phyloP scores from a whole-genome alignment of 2,113 vertebrate genomes.

The Ancistrus triradiatus region DNA sequence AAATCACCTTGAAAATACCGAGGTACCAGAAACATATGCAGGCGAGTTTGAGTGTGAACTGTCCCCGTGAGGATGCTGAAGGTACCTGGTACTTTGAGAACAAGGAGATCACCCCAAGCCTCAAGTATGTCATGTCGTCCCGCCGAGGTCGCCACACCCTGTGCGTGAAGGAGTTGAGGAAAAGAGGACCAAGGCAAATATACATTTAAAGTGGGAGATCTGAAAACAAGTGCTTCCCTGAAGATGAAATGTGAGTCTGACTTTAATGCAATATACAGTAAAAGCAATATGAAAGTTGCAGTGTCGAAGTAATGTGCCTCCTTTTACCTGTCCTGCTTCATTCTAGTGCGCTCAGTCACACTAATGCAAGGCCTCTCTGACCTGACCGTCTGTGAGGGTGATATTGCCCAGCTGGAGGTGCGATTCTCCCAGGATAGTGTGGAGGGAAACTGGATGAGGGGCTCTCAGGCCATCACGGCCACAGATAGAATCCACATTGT shows the following conservation, averaged over 20 bases:
- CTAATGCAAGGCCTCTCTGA: constrained; percentile 88
- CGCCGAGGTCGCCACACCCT: constrained; percentile 88
- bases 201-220: constrained; percentile 78
- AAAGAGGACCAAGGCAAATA: constrained; percentile 96
- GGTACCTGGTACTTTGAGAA: constrained; percentile 89
- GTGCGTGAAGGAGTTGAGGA: constrained; percentile 88
- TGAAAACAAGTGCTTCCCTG: constrained; percentile 79
- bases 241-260: constrained; percentile 95
- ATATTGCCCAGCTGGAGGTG: constrained; percentile 93
- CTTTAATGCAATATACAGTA: not conserved
- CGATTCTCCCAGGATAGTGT: constrained; percentile 92
- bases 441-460: constrained; percentile 90
- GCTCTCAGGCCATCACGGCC: constrained; percentile 75
- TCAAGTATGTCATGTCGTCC: constrained; percentile 81
- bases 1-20: constrained; percentile 84
- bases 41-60: constrained; percentile 89
- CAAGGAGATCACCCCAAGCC: constrained; percentile 72
- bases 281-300: too few species aligned
- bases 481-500: constrained; percentile 84
- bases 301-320: too few species aligned
- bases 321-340: too few species aligned
- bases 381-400: constrained; percentile 91
- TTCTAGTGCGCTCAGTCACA: constrained; percentile 83
- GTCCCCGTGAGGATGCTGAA: constrained; percentile 84
- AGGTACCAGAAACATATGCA: constrained; percentile 87